phyloP scores from a whole-genome alignment of 2,888 invertebrate genomes.

The Volucella inflata region DNA sequence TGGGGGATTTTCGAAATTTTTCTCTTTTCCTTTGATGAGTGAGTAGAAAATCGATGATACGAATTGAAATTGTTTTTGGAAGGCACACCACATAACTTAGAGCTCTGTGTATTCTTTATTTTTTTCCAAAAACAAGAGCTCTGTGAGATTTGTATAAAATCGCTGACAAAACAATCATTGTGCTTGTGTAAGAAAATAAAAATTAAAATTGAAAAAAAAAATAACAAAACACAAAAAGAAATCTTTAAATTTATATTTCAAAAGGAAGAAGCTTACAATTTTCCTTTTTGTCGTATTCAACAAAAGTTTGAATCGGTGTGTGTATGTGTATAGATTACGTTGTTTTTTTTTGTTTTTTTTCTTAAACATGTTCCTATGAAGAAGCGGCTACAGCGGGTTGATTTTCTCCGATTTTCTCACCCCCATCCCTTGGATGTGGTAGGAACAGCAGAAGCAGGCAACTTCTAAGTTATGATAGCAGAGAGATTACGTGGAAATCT shows the following conservation, averaged over 20 bases:
- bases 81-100: constrained; percentile 23
- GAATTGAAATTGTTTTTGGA: constrained; percentile 64
- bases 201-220: not conserved
- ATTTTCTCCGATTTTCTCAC: constrained; percentile 38
- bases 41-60: constrained; percentile 67
- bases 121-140: constrained; percentile 8
- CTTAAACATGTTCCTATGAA: constrained; percentile 45
- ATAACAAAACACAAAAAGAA: constrained; percentile 23
- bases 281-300: not conserved
- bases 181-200: constrained; percentile 44
- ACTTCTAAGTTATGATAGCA: constrained; percentile 56
- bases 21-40: constrained; percentile 18
- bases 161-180: constrained; percentile 58
- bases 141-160: constrained; percentile 51
- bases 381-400: constrained; percentile 44
- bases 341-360: not conserved
- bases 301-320: constrained; percentile 38
- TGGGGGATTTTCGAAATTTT: not conserved
- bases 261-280: constrained; percentile 23
- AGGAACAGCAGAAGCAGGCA: constrained; percentile 14
- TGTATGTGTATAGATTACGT: constrained; percentile 14
- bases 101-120: no score
- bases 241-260: constrained; percentile 45
- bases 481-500: constrained; percentile 57
- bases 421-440: constrained; percentile 9